Percentiles rank a stretch among this genome's conserved stretches.
These are phyloP conservation scores for Corythoichthys intestinalis DNA, from an alignment of 2,113 vertebrate genomes.

Conservation along the genomic window DNA sequence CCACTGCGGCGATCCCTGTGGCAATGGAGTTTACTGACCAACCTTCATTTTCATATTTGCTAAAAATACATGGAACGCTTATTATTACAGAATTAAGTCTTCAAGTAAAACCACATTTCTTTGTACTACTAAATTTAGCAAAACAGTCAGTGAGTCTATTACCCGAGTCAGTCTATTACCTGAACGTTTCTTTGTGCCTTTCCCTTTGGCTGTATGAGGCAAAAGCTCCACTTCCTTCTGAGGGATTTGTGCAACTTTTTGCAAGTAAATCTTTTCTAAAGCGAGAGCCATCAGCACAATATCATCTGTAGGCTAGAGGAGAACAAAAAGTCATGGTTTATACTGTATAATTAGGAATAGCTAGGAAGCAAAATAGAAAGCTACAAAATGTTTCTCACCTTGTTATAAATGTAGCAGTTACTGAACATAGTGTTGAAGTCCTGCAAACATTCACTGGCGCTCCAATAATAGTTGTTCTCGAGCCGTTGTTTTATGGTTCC, in stretches of 20 bases:
- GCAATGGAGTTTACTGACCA: neutral
- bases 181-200: constrained; percentile 76
- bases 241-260: constrained; percentile 91
- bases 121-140: neutral
- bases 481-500: constrained; percentile 95
- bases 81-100: neutral
- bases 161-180: constrained; percentile 76
- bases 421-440: constrained; percentile 99
- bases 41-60: no score
- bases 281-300: constrained; percentile 97
- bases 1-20: no score
- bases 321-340: no score
- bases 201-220: constrained; percentile 81
- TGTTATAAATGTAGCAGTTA: constrained; percentile 98
- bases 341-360: neutral
- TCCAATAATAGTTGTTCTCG: constrained; percentile 93
- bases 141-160: constrained; percentile 8
- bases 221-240: constrained; percentile 85
- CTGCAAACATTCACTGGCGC: constrained; percentile 93
- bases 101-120: neutral
- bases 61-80: neutral
- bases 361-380: accelerated
- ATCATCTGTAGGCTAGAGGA: constrained; percentile 88
- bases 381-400: constrained; percentile 70
- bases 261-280: constrained; percentile 93